These are phyloP conservation scores for Vesta saturnalis DNA, from an alignment of 2,888 invertebrate species.

Conservation along the genomic window DNA sequence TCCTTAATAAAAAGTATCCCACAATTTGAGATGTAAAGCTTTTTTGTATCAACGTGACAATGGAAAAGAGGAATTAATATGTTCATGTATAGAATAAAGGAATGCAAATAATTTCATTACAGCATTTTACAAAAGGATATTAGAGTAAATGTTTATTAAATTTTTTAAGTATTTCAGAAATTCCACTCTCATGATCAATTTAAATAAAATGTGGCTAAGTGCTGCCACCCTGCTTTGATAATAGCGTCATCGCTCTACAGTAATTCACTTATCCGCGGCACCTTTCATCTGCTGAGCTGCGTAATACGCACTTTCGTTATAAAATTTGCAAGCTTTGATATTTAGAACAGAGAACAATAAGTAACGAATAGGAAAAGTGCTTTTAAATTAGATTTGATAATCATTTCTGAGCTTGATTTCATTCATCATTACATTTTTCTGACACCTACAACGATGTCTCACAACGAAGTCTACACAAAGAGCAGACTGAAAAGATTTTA, in stretches of 20 bases:
- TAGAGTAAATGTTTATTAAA: constrained; percentile 4
- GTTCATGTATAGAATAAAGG: not conserved
- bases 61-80: not conserved
- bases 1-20: too few relatives aligned
- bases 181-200: constrained; percentile 32
- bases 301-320: constrained; percentile 42
- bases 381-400: constrained; percentile 7
- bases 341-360: constrained; percentile 22
- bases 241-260: constrained; percentile 52
- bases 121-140: not conserved
- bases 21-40: too few relatives aligned
- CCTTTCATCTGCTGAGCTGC: constrained; percentile 50
- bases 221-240: constrained; percentile 50
- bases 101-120: constrained; percentile 5
- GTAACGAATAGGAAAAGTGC: constrained; percentile 17
- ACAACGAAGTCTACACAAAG: too few relatives aligned
- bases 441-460: too few relatives aligned
- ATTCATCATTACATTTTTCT: not conserved
- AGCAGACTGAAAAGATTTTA: too few relatives aligned
- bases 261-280: constrained; percentile 52
- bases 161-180: constrained; percentile 21
- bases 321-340: constrained; percentile 34
- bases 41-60: too few relatives aligned
- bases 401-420: not conserved
- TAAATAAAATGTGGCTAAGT: constrained; percentile 48